These are phyloP conservation scores for Brenthis daphne DNA, from an alignment of 2,888 invertebrate species.

Conservation along the genomic window DNA sequence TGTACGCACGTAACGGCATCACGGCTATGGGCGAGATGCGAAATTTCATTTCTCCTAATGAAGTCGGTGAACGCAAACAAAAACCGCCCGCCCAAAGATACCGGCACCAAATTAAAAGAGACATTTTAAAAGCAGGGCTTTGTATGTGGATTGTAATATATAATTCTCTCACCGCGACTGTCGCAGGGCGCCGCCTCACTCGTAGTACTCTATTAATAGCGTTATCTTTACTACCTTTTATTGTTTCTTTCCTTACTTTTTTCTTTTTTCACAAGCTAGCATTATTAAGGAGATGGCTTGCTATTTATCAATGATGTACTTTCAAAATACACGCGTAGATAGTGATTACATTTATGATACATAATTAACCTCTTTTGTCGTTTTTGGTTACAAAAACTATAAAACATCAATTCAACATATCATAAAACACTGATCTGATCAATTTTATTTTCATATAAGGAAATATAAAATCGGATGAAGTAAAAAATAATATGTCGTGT, in stretches of 20 bases:
- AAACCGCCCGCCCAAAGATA: constrained; percentile 50
- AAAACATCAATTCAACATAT: too few relatives aligned
- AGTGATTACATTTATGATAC: too few relatives aligned
- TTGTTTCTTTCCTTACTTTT: constrained; percentile 9
- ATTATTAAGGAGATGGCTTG: background rate
- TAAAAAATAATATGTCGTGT: background rate
- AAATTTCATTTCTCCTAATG: constrained; percentile 58
- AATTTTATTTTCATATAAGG: too few relatives aligned
- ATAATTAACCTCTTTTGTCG: too few relatives aligned
- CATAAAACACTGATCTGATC: too few relatives aligned
- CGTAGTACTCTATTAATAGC: background rate
- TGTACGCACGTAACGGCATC: constrained; percentile 9
- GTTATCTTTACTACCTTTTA: constrained; percentile 13
- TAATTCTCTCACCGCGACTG: constrained; percentile 10
- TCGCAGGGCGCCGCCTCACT: background rate
- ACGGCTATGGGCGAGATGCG: constrained; percentile 21
- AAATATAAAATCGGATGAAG: background rate
- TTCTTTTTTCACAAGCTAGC: constrained; percentile 3
- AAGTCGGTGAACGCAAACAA: constrained; percentile 51
- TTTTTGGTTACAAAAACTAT: too few relatives aligned
- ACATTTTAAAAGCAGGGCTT: constrained; percentile 47
- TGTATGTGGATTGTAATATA: constrained; percentile 17
- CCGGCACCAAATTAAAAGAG: constrained; percentile 52
- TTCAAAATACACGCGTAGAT: too few relatives aligned
- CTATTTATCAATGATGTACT: too few relatives aligned